Evolutionary conservation across 2,113 vertebrate species (phyloP).

Genomic region (Reinhardtius hippoglossoides): DNA sequence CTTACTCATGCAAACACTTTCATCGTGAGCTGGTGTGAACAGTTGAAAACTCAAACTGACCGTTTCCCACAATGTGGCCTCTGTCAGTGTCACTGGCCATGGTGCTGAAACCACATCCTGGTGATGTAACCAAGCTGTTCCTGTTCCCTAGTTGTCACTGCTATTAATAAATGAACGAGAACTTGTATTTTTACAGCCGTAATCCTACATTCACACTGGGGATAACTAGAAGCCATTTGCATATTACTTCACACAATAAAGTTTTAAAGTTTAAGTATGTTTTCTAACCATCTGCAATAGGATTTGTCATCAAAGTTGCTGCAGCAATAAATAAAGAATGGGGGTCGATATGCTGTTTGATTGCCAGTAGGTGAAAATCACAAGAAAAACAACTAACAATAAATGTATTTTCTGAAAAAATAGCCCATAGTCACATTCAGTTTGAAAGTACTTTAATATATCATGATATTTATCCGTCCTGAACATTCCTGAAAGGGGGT

Average conservation of each 20-base stretch:
- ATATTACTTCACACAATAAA: too few species aligned
- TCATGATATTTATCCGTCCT: conserved; percentile 40
- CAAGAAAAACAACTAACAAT: not conserved
- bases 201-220: not conserved
- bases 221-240: not conserved
- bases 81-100: conserved; percentile 73
- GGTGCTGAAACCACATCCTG: conserved; percentile 73
- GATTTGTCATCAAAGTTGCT: not conserved
- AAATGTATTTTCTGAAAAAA: not conserved
- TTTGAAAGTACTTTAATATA: not conserved
- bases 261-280: too few species aligned
- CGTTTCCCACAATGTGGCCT: conserved; percentile 6
- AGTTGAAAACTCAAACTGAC: not conserved
- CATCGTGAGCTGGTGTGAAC: conserved; percentile 1
- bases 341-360: not conserved
- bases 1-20: not conserved
- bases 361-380: conserved; percentile 8
- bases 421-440: not conserved
- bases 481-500: conserved; percentile 6
- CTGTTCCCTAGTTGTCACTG: not conserved
- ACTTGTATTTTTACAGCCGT: not conserved
- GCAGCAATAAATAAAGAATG: not conserved
- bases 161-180: conserved; percentile 1
- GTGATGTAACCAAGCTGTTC: not conserved
- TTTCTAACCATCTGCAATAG: not conserved